Evolutionary conservation across 2,888 invertebrate genomes (phyloP), one percentile per base, ranked within the genome.

Genomic region (Hypomecis punctinalis): DNA sequence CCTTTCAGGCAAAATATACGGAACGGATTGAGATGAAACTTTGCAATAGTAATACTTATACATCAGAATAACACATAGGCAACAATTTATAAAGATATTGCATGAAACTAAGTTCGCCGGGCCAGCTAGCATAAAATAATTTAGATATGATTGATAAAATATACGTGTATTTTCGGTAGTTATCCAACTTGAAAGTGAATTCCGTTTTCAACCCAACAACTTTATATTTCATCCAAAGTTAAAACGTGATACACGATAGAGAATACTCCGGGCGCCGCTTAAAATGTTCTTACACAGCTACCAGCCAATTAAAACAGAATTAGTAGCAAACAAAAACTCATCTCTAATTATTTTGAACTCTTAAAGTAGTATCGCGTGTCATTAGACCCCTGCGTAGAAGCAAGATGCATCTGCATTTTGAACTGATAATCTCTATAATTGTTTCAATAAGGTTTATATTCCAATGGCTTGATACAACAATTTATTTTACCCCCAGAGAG

Each of bases 361-460:
- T 62, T 79, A 78, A 82, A 86, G 86, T 85, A 82, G 77, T 80
- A 80, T 83, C 86, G 82, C 83, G 86, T 87, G 86, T 88, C 89
- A 88, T 90, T 89, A 88, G 89, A 89, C 88, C 89, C 89, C 86
- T 84, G 85, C 84, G 80, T 80, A 64, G 70, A n/a, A 45, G 48
- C 48, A 10, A 39, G 40, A 40, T 52, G 52, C 52, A 52, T 52
- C 52, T 52, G 52, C 52, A 52, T 40, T 9, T 52, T 0, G 10
- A 23, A 52, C 39, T 10, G 6, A 42, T 52, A 40, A 10, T 39
- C 63, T 52, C 51, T 75, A 70, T 51, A 5, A 0, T 0, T 5
- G 2, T 1, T 0, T 0, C 0, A 0, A 43, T 69, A 75, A 67
- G 60, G 75, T 71, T 68, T 11, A 61, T 40, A 69, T 65, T 76